phyloP scores from a whole-genome alignment of 2,797 vertebrate genomes.

The Mastacembelus armatus region DNA sequence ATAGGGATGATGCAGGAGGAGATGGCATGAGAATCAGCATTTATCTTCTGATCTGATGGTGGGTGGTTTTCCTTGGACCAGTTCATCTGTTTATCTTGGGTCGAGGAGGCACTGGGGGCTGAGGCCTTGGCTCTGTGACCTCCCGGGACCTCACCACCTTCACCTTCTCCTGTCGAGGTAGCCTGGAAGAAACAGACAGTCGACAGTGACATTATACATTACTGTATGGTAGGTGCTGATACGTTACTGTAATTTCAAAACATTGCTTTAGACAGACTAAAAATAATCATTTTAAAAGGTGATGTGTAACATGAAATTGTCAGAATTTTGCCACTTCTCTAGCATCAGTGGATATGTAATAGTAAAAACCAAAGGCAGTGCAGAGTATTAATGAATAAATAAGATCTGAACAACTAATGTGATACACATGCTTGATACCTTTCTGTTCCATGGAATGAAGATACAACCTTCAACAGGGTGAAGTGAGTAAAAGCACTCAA shows the following conservation, averaged over 20 bases:
- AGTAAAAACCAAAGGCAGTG: background rate
- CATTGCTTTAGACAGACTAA: background rate
- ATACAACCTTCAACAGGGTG: slow-evolving; percentile 96
- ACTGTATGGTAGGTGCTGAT: background rate
- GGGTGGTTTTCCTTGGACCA: slow-evolving; percentile 96
- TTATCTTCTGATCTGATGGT: slow-evolving; percentile 92
- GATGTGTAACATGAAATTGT: background rate
- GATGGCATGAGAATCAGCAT: slow-evolving; percentile 92
- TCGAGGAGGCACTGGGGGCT: slow-evolving; percentile 88
- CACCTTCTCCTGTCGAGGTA: slow-evolving; percentile 89
- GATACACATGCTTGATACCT: slow-evolving; percentile 87
- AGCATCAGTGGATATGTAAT: background rate
- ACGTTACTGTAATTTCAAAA: background rate
- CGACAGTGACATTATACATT: background rate
- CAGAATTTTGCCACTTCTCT: slow-evolving; percentile 2
- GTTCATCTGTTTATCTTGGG: slow-evolving; percentile 97
- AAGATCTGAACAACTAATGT: background rate
- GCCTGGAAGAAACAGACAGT: slow-evolving; percentile 80
- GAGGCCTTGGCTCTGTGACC: slow-evolving; percentile 92
- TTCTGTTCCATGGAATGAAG: slow-evolving; percentile 98
- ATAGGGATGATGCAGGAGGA: slow-evolving; percentile 99
- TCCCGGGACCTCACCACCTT: slow-evolving; percentile 86
- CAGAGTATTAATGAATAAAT: slow-evolving; percentile 3
- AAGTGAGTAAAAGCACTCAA: slow-evolving; percentile 93
- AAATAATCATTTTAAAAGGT: background rate